Evolutionary conservation across 2,113 vertebrate species (phyloP), one percentile per base, ranked within the genome.

Genomic region (Rhizomys pruinosus): DNA sequence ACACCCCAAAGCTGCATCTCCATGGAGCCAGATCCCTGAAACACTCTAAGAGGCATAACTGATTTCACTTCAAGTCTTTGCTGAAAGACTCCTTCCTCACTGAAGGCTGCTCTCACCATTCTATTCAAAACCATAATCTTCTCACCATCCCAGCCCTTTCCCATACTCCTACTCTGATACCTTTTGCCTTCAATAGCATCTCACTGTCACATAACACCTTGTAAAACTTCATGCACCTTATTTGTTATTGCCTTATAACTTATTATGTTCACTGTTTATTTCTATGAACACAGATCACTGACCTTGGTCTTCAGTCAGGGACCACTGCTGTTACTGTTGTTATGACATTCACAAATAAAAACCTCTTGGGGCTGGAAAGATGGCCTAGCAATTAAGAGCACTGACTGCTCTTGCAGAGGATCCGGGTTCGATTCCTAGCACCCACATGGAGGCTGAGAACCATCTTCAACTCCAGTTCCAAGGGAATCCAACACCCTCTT

Each of bases 51-150:
- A 0, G 7, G 1, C 9, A 32, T 39, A 2, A 20, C 23, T 32
- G 68, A 84, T 42, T 57, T 16, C 59, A 44, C 59, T 32, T 76
- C 52, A 57, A 20, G 3, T 34, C 23, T 86, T 44, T 81, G 44
- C 66, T 47, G 15, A 37, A n/a, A 25, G 8, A 32, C 7, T 13
- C 0, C 8, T 22, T 59, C 52, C 68, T 86, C 68, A n/a, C 2
- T 20, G 25, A 72, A 23, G n/a, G 0, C 22, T 29, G 20, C 52
- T 86, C 66, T 81, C 47, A 59, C 16, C 19, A 7, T n/a, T 8
- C 12, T 15, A 32, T 37, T 74, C 47, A 34, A 61, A 25, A 63
- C 0, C 6, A 0, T 15, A 42, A 39, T 0, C 5, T 68, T 22
- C 47, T 29, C 22, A 4, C n/a, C 20, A 29, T 9, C 44, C 29